Evolutionary conservation across 1,140 invertebrate genomes (phyloP), one percentile per base, ranked within the genome.

Genomic region (Drosophila nasuta): DNA sequence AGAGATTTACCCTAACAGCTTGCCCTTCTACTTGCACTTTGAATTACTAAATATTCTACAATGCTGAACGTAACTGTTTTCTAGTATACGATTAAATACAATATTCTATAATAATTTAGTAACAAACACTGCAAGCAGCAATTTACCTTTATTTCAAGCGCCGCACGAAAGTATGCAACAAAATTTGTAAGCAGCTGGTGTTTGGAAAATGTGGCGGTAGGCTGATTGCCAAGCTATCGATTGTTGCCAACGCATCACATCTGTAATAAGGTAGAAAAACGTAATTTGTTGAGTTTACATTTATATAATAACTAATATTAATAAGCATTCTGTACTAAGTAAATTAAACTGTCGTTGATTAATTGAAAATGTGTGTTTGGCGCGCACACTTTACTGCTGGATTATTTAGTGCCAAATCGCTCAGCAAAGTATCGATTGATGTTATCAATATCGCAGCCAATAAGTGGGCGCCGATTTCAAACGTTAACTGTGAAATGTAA

Each of bases 141-240:
- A 28, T 1, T 6, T 11, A 13, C 45, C 45, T 11, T 1, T 4
- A 49, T 49, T 45, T 28, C 13, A 49, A n/a, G 4, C 0, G 25
- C 0, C 58, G 43, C 28, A 25, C 1, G 6, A 51, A 51, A 51
- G 49, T 51, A 51, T 17, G 58, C 13, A 8, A 30, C 8, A 8
- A 30, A 33, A 51, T 20, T 20, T 28, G 35, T 30, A 1, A 30
- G 46, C 11, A 49, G 11, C 43, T 30, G 25, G 30, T 57, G 54
- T 28, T 15, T 45, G 28, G 1, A 8, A 17, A 60, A 6, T 60
- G 58, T 60, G 58, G 58, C 43, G 43, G 58, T 28, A 49, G 28
- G 45, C 35, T 30, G 45, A 62, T 49, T 13, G 5, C 8, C 38
- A 33, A 25, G 8, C 30, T 20, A 49, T 49, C 30, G 15, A 48